These are phyloP conservation scores for Bombus consobrinus DNA, from an alignment of 1,140 invertebrate genomes.

Conservation along the genomic window DNA sequence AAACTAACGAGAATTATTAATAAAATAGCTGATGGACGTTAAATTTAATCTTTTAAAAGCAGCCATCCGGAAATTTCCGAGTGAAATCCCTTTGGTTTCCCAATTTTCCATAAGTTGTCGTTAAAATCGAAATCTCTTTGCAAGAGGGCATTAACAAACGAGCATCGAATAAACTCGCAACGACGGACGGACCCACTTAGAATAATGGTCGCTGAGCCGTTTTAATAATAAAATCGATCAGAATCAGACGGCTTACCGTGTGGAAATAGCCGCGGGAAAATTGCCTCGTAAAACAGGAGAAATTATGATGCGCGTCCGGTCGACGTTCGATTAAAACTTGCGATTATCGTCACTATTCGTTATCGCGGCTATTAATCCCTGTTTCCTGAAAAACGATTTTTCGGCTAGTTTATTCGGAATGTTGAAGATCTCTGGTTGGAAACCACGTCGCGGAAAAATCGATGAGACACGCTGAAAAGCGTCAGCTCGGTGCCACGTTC, in stretches of 20 bases:
- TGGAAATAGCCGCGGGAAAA: background rate
- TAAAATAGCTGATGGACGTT: background rate
- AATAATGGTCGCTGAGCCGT: background rate
- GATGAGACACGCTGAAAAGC: background rate
- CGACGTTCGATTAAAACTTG: background rate
- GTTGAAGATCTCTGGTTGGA: background rate
- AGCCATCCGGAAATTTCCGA: too few species aligned
- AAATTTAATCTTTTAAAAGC: background rate
- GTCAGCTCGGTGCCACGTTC: background rate
- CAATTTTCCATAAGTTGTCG: too few species aligned
- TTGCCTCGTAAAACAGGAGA: background rate
- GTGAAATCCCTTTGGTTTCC: too few species aligned
- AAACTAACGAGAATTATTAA: background rate
- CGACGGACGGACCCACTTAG: background rate
- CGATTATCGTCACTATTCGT: background rate
- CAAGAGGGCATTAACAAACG: background rate
- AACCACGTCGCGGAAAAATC: background rate
- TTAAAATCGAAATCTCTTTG: background rate
- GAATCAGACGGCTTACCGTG: background rate
- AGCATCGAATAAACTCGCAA: background rate
- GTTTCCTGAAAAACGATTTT: background rate
- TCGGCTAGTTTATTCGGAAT: background rate
- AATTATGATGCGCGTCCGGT: background rate
- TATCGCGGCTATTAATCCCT: background rate
- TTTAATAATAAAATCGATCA: background rate